Base-by-base conservation (phyloP, 2,888 invertebrate species). In the Hypolimnas misippus region DNA sequence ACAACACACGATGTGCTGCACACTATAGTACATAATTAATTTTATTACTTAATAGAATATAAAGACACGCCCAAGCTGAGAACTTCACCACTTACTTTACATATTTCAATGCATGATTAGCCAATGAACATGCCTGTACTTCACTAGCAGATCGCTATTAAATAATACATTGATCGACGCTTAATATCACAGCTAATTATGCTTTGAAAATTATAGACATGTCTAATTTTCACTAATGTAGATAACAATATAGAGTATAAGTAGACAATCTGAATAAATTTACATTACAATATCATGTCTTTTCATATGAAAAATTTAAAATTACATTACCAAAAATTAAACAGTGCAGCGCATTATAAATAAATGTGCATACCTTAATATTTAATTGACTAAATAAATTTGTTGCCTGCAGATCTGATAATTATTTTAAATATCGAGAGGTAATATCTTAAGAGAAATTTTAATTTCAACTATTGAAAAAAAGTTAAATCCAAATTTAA, bases 301-400 rank as follows among this genome's bases (percentile, higher is more conserved):
- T 92, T 92, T 91, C 85, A 90, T 90, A 86, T 91, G 91, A 91
- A 89, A 87, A 87, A 76, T 91, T 91, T 89, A 84, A 88, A 88
- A 88, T 89, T 90, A 90, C 89, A 80, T 89, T 89, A 90, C 89
- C 88, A 91, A 90, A 91, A 92, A 90, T 90, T 86, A 91, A 91
- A 92, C 85, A 87, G 92, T 92, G 92, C 92, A 90, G 92, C 91
- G 91, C 91, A 92, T 92, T 91, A 92, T 91, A 92, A 92, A 92
- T 92, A 91, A 92, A 92, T 89, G 92, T 92, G 92, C 92, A 92
- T 90, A 89, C 84, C 92, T 92, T 92, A 92, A 84, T 80, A 91
- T 91, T 92, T 92, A 92, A 92, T 92, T 92, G 92, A 92, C 92
- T 92, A 92, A 92, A 92, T 88, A 92, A 92, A 92, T 92, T 92